Base-by-base conservation (phyloP, 2,113 vertebrate genomes). In the Ictalurus punctatus region DNA sequence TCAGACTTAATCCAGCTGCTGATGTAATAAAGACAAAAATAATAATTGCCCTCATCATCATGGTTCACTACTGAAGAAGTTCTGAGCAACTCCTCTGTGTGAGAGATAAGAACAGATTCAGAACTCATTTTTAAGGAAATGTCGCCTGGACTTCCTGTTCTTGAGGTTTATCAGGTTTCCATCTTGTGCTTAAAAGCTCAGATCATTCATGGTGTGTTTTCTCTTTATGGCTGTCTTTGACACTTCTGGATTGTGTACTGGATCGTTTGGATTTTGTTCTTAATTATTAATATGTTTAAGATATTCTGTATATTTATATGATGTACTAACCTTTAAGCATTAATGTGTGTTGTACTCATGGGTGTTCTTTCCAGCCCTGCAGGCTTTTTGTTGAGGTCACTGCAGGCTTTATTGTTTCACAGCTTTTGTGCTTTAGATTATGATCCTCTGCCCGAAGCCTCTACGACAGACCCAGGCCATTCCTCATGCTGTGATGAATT, bases 401-500 rank as follows among this genome's bases (percentile, higher is more conserved):
- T 58, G 56, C 73, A 76, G 58, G 56, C 61, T 79, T 71, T 76
- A 82, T 88, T 88, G 90, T 88, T 40, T 61, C 87, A 80, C 48
- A 40, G 80, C 74, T 79, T 89, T 78, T 52, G 58, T 78, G 90
- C 78, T 89, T 92, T 91, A 92, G 91, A 93, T 94, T 92, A 92
- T 91, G 59, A 87, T 83, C 90, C 91, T 91, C 89, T 74, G 34
- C 91, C 91, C 89, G 83, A 83, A 93, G 87, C 92, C 89, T 92
- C 90, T 89, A 87, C 76, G 86, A 91, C 92, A 0, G 93, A 92
- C 94, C 93, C 91, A 92, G 89, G 91, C 90, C 73, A 89, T 93
- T 93, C 90, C 89, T 91, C 94, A 92, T 87, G 94, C 92, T 91
- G 91, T 82, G 93, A 95, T 94, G 94, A 96, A 94, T 94, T 93